Conservation (phyloP, 2,888 invertebrate species). For the Spodoptera picta region DNA sequence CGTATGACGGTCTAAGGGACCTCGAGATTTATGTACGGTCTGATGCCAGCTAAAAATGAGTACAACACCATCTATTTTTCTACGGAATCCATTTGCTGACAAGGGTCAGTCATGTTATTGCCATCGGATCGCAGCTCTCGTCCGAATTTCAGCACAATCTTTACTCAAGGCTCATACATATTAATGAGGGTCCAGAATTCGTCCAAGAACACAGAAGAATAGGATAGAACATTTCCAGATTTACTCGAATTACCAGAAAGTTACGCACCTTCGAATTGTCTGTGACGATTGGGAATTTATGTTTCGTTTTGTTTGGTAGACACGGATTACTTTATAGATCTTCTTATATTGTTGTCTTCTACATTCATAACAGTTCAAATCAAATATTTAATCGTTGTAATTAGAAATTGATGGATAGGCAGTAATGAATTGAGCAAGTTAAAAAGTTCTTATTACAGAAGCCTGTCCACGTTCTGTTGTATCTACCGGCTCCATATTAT, state of each 20-base stretch:
- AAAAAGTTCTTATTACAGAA: too few species aligned
- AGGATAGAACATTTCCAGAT: constrained; percentile 61
- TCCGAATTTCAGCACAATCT: constrained; percentile 69
- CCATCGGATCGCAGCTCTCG: constrained; percentile 61
- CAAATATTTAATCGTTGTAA: too few species aligned
- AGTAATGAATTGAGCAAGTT: too few species aligned
- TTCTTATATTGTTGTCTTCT: too few species aligned
- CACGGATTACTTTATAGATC: too few species aligned
- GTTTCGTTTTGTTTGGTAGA: constrained; percentile 12
- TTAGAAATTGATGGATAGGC: too few species aligned
- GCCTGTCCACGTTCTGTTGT: too few species aligned
- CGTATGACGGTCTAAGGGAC: constrained; percentile 63
- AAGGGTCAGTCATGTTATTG: constrained; percentile 77
- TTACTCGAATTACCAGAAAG: constrained; percentile 56
- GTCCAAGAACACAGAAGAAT: constrained; percentile 61
- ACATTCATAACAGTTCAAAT: too few species aligned
- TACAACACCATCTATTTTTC: constrained; percentile 74
- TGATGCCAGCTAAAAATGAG: constrained; percentile 72
- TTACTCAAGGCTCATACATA: constrained; percentile 76
- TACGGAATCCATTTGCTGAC: constrained; percentile 76
- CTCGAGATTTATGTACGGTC: constrained; percentile 76
- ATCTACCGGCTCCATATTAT: too few species aligned
- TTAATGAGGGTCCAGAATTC: constrained; percentile 60
- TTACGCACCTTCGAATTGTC: constrained; percentile 33
- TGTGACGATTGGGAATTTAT: constrained; percentile 36